These are phyloP conservation scores for Pseudoips prasinana DNA, from an alignment of 2,888 invertebrate species.

Conservation along the genomic window DNA sequence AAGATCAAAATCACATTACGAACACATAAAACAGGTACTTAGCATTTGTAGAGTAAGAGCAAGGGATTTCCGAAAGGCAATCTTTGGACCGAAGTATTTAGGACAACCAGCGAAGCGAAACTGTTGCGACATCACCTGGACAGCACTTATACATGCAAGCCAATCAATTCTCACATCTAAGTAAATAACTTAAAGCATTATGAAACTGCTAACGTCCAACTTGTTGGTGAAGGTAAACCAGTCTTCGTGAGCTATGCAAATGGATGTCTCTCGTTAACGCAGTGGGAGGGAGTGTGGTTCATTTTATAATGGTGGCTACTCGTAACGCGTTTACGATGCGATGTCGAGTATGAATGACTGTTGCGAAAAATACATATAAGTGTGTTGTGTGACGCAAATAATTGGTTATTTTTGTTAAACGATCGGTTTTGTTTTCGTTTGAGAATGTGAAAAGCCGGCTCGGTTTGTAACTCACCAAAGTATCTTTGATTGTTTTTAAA, in stretches of 20 bases:
- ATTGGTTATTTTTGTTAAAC: constrained; percentile 25
- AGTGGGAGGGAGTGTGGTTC: constrained; percentile 26
- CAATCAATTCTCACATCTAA: constrained; percentile 41
- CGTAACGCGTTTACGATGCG: constrained; percentile 41
- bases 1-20: constrained; percentile 26
- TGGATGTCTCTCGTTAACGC: constrained; percentile 17
- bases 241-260: constrained; percentile 31
- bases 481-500: no score
- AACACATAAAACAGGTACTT: constrained; percentile 21
- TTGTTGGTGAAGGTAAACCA: constrained; percentile 28
- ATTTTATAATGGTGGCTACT: constrained; percentile 27
- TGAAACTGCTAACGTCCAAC: constrained; percentile 20
- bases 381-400: constrained; percentile 33
- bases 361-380: constrained; percentile 49
- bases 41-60: constrained; percentile 26
- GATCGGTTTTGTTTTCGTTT: constrained; percentile 9
- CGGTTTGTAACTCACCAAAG: no score
- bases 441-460: constrained; percentile 1
- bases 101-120: constrained; percentile 56
- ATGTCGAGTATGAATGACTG: constrained; percentile 43
- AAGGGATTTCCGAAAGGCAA: constrained; percentile 50
- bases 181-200: constrained; percentile 25
- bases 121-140: constrained; percentile 50
- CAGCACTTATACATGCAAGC: constrained; percentile 18
- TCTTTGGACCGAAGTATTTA: constrained; percentile 59